Evolutionary conservation across 2,888 invertebrate genomes (phyloP).

Genomic region (Tenodera sinensis): DNA sequence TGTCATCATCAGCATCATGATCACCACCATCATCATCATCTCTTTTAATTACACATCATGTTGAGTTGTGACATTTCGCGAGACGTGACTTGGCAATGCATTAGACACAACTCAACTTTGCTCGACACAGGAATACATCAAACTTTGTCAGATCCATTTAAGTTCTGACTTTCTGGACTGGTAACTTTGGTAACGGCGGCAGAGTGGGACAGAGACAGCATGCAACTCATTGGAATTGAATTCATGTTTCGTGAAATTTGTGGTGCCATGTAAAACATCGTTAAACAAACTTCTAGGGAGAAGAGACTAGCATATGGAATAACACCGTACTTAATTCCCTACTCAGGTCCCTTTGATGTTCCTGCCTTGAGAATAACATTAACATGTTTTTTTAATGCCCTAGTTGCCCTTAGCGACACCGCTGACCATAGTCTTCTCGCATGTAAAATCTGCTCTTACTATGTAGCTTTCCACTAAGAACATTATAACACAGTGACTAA

Average conservation of each 20-base stretch:
- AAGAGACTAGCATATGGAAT: neutral
- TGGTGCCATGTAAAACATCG: neutral
- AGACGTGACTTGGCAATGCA: neutral
- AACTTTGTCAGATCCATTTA: neutral
- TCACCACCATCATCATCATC: neutral
- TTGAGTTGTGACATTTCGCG: neutral
- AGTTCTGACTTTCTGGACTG: neutral
- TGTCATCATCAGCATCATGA: too few species aligned
- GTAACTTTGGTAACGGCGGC: neutral
- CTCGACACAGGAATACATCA: neutral
- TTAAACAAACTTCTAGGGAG: neutral
- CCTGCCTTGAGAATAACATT: neutral
- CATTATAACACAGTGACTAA: too few species aligned
- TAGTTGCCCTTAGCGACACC: neutral
- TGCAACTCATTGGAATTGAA: neutral
- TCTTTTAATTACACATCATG: neutral
- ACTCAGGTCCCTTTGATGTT: neutral
- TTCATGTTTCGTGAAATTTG: neutral
- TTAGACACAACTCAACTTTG: neutral
- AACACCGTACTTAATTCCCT: neutral
- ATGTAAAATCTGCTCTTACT: too few species aligned
- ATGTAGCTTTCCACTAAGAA: too few species aligned
- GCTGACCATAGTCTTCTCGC: too few species aligned
- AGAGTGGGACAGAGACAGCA: neutral
- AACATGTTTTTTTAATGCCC: neutral